A percentile compares a stretch with the other conserved stretches of the same genome.
phyloP scores from a whole-genome alignment of 2,113 vertebrate genomes.

The Syngnathus scovelli region DNA sequence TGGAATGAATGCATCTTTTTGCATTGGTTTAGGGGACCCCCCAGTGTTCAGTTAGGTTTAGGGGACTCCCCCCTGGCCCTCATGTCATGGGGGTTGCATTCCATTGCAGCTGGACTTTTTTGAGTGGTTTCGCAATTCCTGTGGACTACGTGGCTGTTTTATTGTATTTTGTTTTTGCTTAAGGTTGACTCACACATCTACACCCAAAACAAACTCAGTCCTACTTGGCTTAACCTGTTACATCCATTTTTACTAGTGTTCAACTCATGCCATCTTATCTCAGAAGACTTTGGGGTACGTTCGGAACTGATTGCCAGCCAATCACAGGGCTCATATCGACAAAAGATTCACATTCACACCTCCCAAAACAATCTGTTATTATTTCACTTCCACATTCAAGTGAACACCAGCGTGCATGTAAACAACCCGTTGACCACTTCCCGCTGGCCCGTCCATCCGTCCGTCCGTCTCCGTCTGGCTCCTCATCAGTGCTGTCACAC shows the following conservation, averaged over 20 bases:
- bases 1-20: constrained; percentile 1
- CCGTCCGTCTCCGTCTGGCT: background rate
- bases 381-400: constrained; percentile 1
- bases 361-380: background rate
- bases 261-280: too few relatives aligned
- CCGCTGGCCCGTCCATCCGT: background rate
- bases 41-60: constrained; percentile 7
- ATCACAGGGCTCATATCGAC: background rate
- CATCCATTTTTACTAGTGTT: too few relatives aligned
- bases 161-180: background rate
- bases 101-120: constrained; percentile 1
- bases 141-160: constrained; percentile 19
- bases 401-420: constrained; percentile 4
- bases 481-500: background rate
- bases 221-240: background rate
- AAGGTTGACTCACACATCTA: background rate
- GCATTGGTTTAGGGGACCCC: constrained; percentile 14
- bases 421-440: background rate
- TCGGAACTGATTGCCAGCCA: background rate
- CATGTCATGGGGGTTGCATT: constrained; percentile 6
- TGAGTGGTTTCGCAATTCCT: constrained; percentile 27
- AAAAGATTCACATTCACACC: background rate
- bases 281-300: too few relatives aligned
- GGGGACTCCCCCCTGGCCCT: background rate
- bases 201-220: background rate